These are phyloP conservation scores for Microchirus variegatus DNA, from an alignment of 2,797 vertebrate species.

Conservation along the genomic window DNA sequence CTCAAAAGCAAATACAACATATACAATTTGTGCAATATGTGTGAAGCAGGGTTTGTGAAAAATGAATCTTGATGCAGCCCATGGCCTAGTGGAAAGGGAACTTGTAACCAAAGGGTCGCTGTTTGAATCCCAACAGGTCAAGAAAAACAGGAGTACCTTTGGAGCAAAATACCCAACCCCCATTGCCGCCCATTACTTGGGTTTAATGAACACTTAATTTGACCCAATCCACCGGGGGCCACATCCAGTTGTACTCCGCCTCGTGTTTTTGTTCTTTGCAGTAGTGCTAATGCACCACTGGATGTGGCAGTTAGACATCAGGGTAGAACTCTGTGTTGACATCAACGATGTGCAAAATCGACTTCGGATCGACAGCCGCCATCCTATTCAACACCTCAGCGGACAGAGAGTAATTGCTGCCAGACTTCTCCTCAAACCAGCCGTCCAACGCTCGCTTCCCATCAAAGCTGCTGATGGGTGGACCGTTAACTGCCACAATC, in stretches of 20 bases:
- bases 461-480: constrained; percentile 89
- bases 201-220: too few relatives aligned
- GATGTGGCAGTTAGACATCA: constrained; percentile 78
- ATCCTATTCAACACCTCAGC: constrained; percentile 89
- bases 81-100: too few relatives aligned
- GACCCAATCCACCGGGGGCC: too few relatives aligned
- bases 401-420: constrained; percentile 87
- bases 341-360: constrained; percentile 85
- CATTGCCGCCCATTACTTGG: too few relatives aligned
- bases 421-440: constrained; percentile 98
- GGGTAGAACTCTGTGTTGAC: constrained; percentile 89
- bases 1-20: constrained; percentile 36
- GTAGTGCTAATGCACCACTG: background rate
- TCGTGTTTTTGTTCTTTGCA: too few relatives aligned
- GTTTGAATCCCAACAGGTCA: too few relatives aligned
- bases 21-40: constrained; percentile 34
- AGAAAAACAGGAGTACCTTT: too few relatives aligned
- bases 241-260: too few relatives aligned
- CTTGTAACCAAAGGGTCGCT: too few relatives aligned
- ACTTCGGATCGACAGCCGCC: constrained; percentile 88
- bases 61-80: too few relatives aligned
- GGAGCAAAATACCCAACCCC: too few relatives aligned
- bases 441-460: constrained; percentile 94
- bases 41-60: constrained; percentile 11
- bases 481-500: constrained; percentile 90